Evolutionary conservation across 2,797 vertebrate species (phyloP).

Genomic region (Cichlasoma orientale): DNA sequence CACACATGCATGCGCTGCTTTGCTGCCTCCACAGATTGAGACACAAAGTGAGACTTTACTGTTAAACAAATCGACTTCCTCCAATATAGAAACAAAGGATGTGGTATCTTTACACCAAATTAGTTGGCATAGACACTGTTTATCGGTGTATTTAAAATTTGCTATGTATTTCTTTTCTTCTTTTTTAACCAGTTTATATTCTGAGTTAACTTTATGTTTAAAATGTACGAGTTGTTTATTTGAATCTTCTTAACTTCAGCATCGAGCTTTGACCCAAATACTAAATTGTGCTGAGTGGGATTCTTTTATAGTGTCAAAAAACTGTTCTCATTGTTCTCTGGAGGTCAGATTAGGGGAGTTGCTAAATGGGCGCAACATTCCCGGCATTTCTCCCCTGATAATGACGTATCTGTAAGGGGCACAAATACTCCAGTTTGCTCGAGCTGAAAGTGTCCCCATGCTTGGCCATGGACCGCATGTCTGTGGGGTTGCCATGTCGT

Average conservation of each 20-base stretch:
- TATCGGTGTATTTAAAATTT: background rate
- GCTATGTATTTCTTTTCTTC: too few species aligned
- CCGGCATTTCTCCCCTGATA: background rate
- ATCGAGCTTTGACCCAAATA: background rate
- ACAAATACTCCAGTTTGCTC: background rate
- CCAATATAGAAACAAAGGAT: background rate
- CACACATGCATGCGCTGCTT: too few species aligned
- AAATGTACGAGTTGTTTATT: background rate
- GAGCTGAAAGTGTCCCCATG: fast-evolving
- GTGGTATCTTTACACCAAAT: background rate
- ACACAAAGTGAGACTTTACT: background rate
- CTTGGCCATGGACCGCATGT: background rate
- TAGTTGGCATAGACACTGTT: too few species aligned
- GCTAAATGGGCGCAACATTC: background rate
- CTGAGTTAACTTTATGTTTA: too few species aligned
- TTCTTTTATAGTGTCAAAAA: background rate
- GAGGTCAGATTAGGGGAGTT: background rate
- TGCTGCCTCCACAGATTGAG: background rate
- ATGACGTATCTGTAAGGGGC: background rate
- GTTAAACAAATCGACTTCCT: background rate
- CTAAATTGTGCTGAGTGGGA: background rate
- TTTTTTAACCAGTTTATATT: background rate
- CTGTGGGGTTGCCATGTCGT: background rate
- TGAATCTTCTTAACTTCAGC: background rate
- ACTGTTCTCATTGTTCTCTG: background rate